Conservation (phyloP, 2,888 invertebrate genomes). For the Aporophyla nigra region DNA sequence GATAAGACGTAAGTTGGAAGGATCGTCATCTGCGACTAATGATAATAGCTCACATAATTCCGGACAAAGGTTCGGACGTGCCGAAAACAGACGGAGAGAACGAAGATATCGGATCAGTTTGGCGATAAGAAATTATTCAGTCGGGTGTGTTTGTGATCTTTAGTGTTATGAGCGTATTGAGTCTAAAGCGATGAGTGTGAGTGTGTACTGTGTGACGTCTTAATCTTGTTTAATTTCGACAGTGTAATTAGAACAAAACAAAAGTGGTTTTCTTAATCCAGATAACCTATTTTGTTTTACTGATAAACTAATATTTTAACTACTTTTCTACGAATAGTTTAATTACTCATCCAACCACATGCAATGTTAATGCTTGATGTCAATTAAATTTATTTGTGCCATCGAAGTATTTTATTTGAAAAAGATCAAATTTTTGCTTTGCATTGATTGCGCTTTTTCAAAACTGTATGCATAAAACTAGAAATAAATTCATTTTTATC, state of each 20-base stretch:
- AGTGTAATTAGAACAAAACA: not conserved
- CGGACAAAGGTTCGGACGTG: slow-evolving; percentile 69
- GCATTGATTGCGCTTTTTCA: slow-evolving; percentile 5
- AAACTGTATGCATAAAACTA: not conserved
- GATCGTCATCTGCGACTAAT: slow-evolving; percentile 80
- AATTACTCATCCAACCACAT: no score
- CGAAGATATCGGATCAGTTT: slow-evolving; percentile 54
- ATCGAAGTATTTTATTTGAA: not conserved
- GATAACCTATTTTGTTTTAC: no score
- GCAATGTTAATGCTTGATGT: no score
- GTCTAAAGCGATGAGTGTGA: not conserved
- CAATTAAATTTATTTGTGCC: no score
- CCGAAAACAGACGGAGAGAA: slow-evolving; percentile 66
- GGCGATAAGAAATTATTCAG: slow-evolving; percentile 52
- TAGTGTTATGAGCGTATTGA: slow-evolving; percentile 12
- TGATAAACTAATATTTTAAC: no score
- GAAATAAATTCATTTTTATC: slow-evolving; percentile 1
- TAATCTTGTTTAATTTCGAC: not conserved
- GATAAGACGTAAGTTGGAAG: slow-evolving; percentile 73
- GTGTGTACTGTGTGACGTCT: no score
- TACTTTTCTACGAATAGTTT: no score
- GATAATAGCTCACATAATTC: slow-evolving; percentile 79
- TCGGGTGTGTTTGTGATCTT: slow-evolving; percentile 16
- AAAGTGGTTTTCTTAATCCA: no score
- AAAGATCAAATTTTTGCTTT: not conserved